Evolutionary conservation across 2,888 invertebrate genomes (phyloP).

Genomic region (Allolobophora icterica): DNA sequence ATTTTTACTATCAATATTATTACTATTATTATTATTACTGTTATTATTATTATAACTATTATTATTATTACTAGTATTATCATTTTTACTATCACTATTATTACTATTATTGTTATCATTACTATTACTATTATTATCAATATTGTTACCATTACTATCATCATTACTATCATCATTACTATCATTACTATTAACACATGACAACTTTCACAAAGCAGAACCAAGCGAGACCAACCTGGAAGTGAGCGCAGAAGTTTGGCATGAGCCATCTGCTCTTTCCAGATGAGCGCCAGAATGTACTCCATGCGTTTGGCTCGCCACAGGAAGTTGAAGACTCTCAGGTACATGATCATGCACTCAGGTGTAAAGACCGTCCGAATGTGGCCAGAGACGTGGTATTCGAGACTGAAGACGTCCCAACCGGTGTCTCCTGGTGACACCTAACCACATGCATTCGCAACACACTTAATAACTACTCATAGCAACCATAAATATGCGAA

Average conservation of each 20-base stretch:
- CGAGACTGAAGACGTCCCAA: conserved; percentile 87
- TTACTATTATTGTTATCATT: no score
- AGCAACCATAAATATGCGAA: not conserved
- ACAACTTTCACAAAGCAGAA: no score
- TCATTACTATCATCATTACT: no score
- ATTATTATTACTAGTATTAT: no score
- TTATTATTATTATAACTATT: no score
- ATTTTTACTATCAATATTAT: no score
- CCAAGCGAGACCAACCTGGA: conserved; percentile 69
- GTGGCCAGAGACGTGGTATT: conserved; percentile 86
- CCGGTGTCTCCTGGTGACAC: conserved; percentile 76
- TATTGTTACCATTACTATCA: no score
- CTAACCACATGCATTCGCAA: conserved; percentile 44
- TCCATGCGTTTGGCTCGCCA: conserved; percentile 91
- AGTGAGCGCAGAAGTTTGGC: conserved; percentile 68
- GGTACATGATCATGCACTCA: conserved; percentile 75
- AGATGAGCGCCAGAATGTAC: conserved; percentile 80
- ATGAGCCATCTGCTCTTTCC: conserved; percentile 81
- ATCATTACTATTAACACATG: no score
- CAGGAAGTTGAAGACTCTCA: conserved; percentile 83
- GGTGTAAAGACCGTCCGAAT: conserved; percentile 78
- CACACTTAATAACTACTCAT: no score
- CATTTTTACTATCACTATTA: no score
- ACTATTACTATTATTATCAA: no score
- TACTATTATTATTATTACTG: no score